phyloP scores from a whole-genome alignment of 2,113 vertebrate genomes.

The Pelodiscus sinensis region DNA sequence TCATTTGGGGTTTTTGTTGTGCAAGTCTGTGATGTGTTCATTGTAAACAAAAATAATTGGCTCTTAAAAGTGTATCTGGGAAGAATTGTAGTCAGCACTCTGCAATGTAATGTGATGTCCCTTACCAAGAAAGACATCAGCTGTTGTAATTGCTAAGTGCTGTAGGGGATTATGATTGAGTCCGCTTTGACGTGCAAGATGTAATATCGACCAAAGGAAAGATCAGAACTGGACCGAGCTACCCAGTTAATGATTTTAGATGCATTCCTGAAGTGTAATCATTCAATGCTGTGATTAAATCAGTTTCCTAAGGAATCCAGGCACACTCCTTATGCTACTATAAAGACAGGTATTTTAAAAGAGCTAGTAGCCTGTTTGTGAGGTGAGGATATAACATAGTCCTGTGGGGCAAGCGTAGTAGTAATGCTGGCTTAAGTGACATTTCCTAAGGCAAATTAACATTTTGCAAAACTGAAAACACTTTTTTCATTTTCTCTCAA shows the following conservation, averaged over 20 bases:
- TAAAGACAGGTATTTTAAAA: neutral
- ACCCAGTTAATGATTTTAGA: neutral
- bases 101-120: fast-evolving
- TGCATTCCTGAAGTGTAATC: neutral
- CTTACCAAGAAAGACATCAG: fast-evolving
- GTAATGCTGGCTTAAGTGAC: neutral
- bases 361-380: neutral
- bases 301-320: neutral
- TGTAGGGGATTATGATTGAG: neutral
- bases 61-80: neutral
- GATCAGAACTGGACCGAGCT: neutral
- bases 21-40: neutral
- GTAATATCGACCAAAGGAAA: neutral
- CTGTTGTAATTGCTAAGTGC: fast-evolving
- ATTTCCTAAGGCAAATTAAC: neutral
- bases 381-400: neutral
- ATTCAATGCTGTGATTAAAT: neutral
- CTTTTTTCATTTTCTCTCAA: neutral
- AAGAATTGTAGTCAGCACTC: neutral
- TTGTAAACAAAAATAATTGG: fast-evolving
- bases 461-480: neutral
- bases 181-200: neutral
- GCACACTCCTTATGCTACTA: neutral
- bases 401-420: neutral
- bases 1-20: neutral